Evolutionary conservation across 2,888 invertebrate species (phyloP), one percentile per base, ranked within the genome.

Genomic region (Altica lythri): DNA sequence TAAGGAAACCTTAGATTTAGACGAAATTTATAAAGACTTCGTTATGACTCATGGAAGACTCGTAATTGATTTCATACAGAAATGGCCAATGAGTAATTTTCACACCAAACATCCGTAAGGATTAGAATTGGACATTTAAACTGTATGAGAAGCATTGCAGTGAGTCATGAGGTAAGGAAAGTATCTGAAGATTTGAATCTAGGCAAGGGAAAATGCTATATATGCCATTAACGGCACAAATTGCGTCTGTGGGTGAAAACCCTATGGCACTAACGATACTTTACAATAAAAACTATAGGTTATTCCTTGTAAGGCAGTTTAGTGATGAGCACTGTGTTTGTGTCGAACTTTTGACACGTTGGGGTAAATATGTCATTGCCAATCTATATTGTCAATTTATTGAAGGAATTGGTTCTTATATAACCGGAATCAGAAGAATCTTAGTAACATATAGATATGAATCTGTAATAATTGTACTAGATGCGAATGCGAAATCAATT

Each of bases 401-500:
- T 2, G 19, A 19, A 2, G 38, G 19, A 2, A 18, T 19, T 10
- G 9, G 10, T 3, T 10, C 18, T 4, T 38, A 10, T 10, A 9
- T 12, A 9, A 9, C n/a, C 1, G 1, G 5, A 19, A 6, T n/a
- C n/a, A 3, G 19, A 3, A 12, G 12, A 2, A 38, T 38, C 5
- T 18, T 38, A 6, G 2, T 6, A 12, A 19, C 2, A n/a, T 38
- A 38, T 10, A 3, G n/a, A 10, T 3, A 18, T 19, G 1, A 3
- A 2, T 22, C 38, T 10, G 34, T 34, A 2, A 19, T 45, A 18
- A 22, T 47, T 9, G 25, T 22, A 10, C 5, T 19, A 10, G 47
- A 47, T 35, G 35, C 37, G 4, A 47, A 47, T 37, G 22, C 47
- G 10, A 47, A 25, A 47, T 47, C 47, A 35, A 13, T 12, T 8